A percentile compares a stretch with the other conserved stretches of the same genome.
These are phyloP conservation scores for Dasyornis broadbenti DNA, from an alignment of 2,113 vertebrate species.

Conservation along the genomic window DNA sequence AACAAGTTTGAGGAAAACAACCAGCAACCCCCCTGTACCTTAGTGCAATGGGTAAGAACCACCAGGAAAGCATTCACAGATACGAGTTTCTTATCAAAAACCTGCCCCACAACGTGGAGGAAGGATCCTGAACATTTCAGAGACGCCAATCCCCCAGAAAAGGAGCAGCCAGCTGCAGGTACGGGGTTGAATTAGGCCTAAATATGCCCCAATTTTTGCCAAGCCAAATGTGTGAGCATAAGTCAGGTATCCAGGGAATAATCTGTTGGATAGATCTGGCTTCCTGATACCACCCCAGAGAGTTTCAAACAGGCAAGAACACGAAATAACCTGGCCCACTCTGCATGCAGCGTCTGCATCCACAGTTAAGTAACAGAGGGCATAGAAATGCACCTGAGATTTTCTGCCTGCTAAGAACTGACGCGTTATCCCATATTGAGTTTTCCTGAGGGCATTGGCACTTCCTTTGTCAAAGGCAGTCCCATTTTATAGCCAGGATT, in stretches of 20 bases:
- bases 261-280: not conserved
- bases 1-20: not conserved
- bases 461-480: not conserved
- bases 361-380: not conserved
- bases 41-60: not conserved
- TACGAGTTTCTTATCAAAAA: not conserved
- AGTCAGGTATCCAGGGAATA: not conserved
- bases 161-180: not conserved
- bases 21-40: not conserved
- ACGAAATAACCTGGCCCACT: not conserved
- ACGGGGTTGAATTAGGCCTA: not conserved
- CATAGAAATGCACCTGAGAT: not conserved
- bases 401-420: slow-evolving; percentile 17
- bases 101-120: not conserved
- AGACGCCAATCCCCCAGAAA: not conserved
- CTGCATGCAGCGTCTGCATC: not conserved
- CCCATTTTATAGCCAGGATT: not conserved
- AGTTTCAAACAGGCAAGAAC: not conserved
- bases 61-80: not conserved
- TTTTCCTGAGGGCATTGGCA: not conserved
- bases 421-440: not conserved
- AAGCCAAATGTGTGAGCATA: not conserved
- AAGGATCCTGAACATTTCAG: not conserved
- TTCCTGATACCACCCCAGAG: not conserved
- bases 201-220: not conserved